Evolutionary conservation across 2,797 vertebrate species (phyloP).

Genomic region (Neoniphon sammara): DNA sequence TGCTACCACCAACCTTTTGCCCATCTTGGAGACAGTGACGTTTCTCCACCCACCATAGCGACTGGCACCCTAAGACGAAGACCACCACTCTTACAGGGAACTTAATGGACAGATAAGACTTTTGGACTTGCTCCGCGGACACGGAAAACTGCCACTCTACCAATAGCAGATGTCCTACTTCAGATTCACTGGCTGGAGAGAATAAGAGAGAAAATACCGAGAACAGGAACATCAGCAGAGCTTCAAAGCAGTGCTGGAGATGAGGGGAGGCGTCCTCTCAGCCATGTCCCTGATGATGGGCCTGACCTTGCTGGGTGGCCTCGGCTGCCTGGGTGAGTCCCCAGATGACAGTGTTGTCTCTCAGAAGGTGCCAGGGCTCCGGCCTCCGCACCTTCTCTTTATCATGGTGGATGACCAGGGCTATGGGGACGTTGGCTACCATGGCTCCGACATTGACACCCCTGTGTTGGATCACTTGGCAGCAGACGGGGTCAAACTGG

Average conservation of each 20-base stretch:
- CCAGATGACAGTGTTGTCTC: conserved; percentile 43
- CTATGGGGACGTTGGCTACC: conserved; percentile 93
- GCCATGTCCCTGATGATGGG: conserved; percentile 76
- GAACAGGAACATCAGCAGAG: neutral
- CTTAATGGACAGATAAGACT: conserved; percentile 42
- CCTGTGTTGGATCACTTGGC: conserved; percentile 90
- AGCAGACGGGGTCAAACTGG: conserved; percentile 91
- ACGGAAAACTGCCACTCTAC: conserved; percentile 20
- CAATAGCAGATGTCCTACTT: conserved; percentile 9
- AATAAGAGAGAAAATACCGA: neutral
- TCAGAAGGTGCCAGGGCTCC: conserved; percentile 7
- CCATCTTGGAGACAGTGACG: conserved; percentile 36
- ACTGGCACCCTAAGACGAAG: conserved; percentile 39
- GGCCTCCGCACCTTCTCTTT: conserved; percentile 90
- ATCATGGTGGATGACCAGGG: conserved; percentile 96
- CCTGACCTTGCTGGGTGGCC: conserved; percentile 77
- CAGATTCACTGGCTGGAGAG: conserved; percentile 34
- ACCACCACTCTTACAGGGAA: neutral
- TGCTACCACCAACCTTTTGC: conserved; percentile 35
- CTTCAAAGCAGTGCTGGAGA: conserved; percentile 47
- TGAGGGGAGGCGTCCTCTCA: conserved; percentile 69
- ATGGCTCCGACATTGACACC: conserved; percentile 92
- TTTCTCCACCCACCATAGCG: conserved; percentile 49
- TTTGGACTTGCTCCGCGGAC: conserved; percentile 29
- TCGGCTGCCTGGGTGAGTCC: conserved; percentile 75